Percentiles rank a stretch among this genome's conserved stretches.
Evolutionary conservation across 2,113 vertebrate genomes (phyloP).

Genomic region (Esox niger): DNA sequence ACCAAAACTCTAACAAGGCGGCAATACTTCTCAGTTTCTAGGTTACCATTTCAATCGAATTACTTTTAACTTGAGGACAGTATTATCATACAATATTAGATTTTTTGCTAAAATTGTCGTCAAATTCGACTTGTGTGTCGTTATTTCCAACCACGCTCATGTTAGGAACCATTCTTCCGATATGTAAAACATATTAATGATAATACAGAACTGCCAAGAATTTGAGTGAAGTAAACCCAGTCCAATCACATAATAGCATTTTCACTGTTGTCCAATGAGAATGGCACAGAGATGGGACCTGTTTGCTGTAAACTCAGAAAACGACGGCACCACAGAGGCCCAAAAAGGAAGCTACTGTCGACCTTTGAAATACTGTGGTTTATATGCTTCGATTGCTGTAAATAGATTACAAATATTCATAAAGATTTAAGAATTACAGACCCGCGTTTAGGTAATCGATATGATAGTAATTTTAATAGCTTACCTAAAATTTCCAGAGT

Average conservation of each 20-base stretch:
- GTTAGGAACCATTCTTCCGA: not conserved
- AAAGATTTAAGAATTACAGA: not conserved
- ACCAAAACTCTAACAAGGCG: no score
- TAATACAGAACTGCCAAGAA: not conserved
- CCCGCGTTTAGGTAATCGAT: not conserved
- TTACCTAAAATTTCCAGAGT: slow-evolving; percentile 63
- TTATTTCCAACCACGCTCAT: not conserved
- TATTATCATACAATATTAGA: no score
- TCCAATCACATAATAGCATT: slow-evolving; percentile 50
- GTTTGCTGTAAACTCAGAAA: slow-evolving; percentile 53
- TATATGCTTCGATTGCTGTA: not conserved
- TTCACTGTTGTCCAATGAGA: slow-evolving; percentile 37
- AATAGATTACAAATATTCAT: not conserved
- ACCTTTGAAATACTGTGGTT: slow-evolving; percentile 34
- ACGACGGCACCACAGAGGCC: slow-evolving; percentile 89
- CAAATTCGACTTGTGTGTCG: no score
- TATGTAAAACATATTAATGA: not conserved
- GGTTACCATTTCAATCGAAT: no score
- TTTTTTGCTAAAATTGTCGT: no score
- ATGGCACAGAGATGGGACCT: slow-evolving; percentile 24
- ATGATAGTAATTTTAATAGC: not conserved
- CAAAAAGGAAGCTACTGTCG: slow-evolving; percentile 81
- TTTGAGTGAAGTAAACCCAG: slow-evolving; percentile 10
- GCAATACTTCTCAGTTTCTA: no score
- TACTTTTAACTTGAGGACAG: no score